These are phyloP conservation scores for Ophiodon elongatus DNA, from an alignment of 2,113 vertebrate species.

Conservation along the genomic window DNA sequence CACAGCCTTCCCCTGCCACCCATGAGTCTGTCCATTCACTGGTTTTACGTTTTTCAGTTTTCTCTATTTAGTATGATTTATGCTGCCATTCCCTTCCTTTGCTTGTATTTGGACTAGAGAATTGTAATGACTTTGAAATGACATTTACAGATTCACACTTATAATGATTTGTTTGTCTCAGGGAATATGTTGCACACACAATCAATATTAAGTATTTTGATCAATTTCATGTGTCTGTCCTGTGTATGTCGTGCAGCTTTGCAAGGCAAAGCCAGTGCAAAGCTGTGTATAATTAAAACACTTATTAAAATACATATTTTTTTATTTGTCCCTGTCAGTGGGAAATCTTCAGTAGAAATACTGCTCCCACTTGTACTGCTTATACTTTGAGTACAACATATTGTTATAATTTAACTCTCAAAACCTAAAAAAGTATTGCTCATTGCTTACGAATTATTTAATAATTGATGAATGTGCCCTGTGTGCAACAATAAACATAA, in stretches of 20 bases:
- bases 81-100: conserved; percentile 1
- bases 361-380: background rate
- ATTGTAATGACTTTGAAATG: conserved; percentile 26
- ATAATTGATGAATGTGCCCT: background rate
- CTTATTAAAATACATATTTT: background rate
- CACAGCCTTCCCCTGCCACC: background rate
- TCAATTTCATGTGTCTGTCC: conserved; percentile 20
- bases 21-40: background rate
- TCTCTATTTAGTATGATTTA: background rate
- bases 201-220: conserved; percentile 31
- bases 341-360: background rate
- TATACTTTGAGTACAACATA: background rate
- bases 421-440: background rate
- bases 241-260: conserved; percentile 12
- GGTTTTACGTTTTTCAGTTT: background rate
- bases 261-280: background rate
- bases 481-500: too few relatives aligned
- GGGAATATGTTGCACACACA: conserved; percentile 58
- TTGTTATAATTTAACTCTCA: background rate
- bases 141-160: background rate
- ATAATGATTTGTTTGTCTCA: conserved; percentile 50
- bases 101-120: conserved; percentile 36
- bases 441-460: background rate
- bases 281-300: conserved; percentile 42
- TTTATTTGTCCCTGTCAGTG: background rate